Base-by-base conservation (phyloP, 1,140 invertebrate genomes). In the Bombyx mori region DNA sequence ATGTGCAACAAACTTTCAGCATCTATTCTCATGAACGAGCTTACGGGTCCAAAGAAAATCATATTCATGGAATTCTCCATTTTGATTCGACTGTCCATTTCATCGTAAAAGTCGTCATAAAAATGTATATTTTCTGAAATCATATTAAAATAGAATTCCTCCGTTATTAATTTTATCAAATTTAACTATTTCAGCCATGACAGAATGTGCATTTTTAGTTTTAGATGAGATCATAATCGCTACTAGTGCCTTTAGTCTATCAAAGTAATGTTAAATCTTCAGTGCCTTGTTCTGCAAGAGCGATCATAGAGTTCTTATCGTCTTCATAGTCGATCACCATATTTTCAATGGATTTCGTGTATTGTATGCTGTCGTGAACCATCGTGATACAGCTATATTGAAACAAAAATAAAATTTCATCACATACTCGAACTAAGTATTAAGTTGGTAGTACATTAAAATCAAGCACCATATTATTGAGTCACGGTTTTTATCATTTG, bases 251-350 rank as follows among this genome's bases (percentile, higher is more conserved):
- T 35, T 35, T 35, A 35, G 26, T 35, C 4, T 35, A 35, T 35
- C 26, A 35, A 35, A 35, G 26, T 2, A 35, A 35, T 3, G 26
- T 35, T 18, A 18, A 18, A 18, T 18, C 12, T 18, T 35, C 26
- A 10, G 42, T 66, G 76, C 79, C 82, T 65, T 65, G 64, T 51
- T 77, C 74, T 42, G 67, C 49, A 49, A 69, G 61, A n/a, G 79
- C 79, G 47, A 83, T 78, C 74, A 83, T 79, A 50, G 79, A 75
- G 71, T 86, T 86, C 68, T 75, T 82, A 50, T 86, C 82, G 56
- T 86, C 80, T 63, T 83, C 80, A 54, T 83, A 82, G 7, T 73
- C 58, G 8, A 71, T n/a, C 50, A 63, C 68, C 49, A 83, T 61
- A n/a, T 81, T 76, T 61, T 83, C 79, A 49, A 83, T 66, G n/a